Percentiles rank a stretch among this genome's conserved stretches.
Conservation (phyloP, 1,140 invertebrate species). For the Nasonia longicornis region DNA sequence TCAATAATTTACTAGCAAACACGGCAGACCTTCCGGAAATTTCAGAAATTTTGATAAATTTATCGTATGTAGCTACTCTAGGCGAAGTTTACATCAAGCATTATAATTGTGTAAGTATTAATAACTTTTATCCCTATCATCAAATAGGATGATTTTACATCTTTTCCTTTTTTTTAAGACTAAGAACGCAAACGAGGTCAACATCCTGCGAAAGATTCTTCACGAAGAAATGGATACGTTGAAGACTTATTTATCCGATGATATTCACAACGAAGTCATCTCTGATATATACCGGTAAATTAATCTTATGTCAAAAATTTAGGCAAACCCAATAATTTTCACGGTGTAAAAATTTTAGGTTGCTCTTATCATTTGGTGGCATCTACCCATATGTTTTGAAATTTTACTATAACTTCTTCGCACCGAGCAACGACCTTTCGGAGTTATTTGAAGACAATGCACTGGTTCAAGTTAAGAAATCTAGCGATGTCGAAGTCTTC, state of each 20-base stretch:
- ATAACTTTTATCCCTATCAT: not conserved
- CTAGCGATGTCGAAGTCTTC: slow-evolving; percentile 20
- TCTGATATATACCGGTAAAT: slow-evolving; percentile 32
- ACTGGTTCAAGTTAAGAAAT: not conserved
- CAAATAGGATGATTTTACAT: not conserved
- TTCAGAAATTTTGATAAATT: slow-evolving; percentile 50
- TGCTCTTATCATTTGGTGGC: slow-evolving; percentile 31
- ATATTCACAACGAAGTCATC: slow-evolving; percentile 39
- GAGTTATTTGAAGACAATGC: slow-evolving; percentile 24
- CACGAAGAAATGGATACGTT: slow-evolving; percentile 43
- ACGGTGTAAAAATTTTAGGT: slow-evolving; percentile 23
- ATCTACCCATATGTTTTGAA: slow-evolving; percentile 37
- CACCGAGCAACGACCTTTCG: not conserved
- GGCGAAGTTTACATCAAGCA: slow-evolving; percentile 55
- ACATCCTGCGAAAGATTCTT: slow-evolving; percentile 40
- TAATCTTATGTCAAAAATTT: not conserved
- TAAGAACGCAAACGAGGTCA: slow-evolving; percentile 54
- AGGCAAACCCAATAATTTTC: not conserved
- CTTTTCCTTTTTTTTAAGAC: slow-evolving; percentile 55
- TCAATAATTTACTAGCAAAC: slow-evolving; percentile 56
- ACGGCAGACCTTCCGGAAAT: slow-evolving; percentile 48
- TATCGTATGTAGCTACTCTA: slow-evolving; percentile 55
- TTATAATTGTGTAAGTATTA: slow-evolving; percentile 58
- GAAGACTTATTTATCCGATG: slow-evolving; percentile 30
- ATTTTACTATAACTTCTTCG: slow-evolving; percentile 36